Evolutionary conservation across 2,888 invertebrate genomes (phyloP).

Genomic region (Orchesella flavescens): DNA sequence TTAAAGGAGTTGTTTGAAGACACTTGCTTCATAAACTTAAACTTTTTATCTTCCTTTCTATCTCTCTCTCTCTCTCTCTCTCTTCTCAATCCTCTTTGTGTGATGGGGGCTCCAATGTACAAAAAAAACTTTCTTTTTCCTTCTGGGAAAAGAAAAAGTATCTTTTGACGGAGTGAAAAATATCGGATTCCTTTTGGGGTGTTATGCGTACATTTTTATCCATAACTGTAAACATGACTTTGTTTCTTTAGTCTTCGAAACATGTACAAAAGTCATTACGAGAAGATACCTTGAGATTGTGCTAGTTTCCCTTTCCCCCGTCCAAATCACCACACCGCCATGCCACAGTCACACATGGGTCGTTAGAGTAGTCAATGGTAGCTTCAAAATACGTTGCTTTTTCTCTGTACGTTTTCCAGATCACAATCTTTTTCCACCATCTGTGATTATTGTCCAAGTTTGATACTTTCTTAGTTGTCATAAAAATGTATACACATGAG

Average conservation of each 20-base stretch:
- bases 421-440: too few relatives aligned
- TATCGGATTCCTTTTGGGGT: constrained; percentile 71
- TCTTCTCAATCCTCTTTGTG: background rate
- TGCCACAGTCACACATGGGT: background rate
- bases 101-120: constrained; percentile 1
- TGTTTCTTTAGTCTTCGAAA: constrained; percentile 29
- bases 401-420: too few relatives aligned
- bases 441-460: too few relatives aligned
- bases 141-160: constrained; percentile 60
- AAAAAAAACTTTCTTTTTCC: constrained; percentile 58
- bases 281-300: constrained; percentile 24
- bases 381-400: too few relatives aligned
- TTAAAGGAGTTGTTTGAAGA: constrained; percentile 32
- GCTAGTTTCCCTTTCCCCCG: constrained; percentile 2
- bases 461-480: too few relatives aligned
- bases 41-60: constrained; percentile 15
- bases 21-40: constrained; percentile 28
- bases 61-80: constrained; percentile 17
- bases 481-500: too few relatives aligned
- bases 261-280: constrained; percentile 59
- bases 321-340: constrained; percentile 18
- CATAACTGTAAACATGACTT: constrained; percentile 65
- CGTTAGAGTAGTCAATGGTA: too few relatives aligned
- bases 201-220: constrained; percentile 70
- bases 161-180: constrained; percentile 72